Evolutionary conservation across 2,888 invertebrate species (phyloP).

Genomic region (Apotomis turbidana): DNA sequence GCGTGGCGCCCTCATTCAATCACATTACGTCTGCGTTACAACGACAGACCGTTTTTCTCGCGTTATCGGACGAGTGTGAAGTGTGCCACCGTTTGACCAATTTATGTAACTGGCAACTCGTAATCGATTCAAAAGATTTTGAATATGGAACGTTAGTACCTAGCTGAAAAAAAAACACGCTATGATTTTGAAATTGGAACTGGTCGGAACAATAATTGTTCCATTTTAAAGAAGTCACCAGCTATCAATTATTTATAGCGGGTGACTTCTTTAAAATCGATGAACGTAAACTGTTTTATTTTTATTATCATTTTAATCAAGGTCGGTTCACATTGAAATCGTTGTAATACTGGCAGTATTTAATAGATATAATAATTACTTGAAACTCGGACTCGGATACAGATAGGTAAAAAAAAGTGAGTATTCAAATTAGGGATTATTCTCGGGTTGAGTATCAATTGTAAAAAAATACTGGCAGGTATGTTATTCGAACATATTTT

Average conservation of each 20-base stretch:
- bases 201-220: neutral
- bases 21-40: constrained; percentile 57
- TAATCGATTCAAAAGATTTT: neutral
- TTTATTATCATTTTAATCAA: no score
- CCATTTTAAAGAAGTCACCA: no score
- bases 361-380: no score
- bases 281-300: no score
- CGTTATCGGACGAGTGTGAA: constrained; percentile 44
- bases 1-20: constrained; percentile 64
- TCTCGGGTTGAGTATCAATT: constrained; percentile 4
- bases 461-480: constrained; percentile 20
- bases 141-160: neutral
- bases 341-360: neutral
- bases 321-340: no score
- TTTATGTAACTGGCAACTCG: constrained; percentile 35
- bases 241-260: no score
- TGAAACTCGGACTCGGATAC: no score
- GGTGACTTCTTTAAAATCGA: no score
- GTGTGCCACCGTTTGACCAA: constrained; percentile 34
- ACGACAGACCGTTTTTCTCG: constrained; percentile 53
- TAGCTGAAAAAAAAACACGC: neutral
- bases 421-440: neutral
- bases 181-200: neutral
- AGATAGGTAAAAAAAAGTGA: neutral
- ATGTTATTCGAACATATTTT: constrained; percentile 20